A percentile compares a stretch with the other conserved stretches of the same genome.
These are phyloP conservation scores for Sclerodermus sp. DNA, from an alignment of 2,888 invertebrate species.

Conservation along the genomic window DNA sequence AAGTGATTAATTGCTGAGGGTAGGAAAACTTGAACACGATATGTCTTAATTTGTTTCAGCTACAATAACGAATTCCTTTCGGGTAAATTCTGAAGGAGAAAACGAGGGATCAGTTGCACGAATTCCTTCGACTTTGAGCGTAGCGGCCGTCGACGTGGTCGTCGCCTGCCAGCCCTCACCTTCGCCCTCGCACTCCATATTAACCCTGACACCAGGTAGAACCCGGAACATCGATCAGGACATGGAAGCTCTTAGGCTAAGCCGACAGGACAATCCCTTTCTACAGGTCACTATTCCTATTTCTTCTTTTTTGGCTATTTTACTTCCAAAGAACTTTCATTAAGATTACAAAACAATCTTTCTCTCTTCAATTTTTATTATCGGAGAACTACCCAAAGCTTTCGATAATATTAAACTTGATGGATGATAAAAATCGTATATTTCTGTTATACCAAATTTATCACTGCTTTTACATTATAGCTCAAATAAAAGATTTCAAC, in stretches of 20 bases:
- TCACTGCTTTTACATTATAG: too few relatives aligned
- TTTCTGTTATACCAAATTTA: too few relatives aligned
- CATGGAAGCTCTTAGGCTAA: slow-evolving; percentile 79
- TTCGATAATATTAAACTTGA: too few relatives aligned
- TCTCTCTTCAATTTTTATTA: too few relatives aligned
- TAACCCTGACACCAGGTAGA: slow-evolving; percentile 73
- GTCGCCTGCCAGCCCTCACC: slow-evolving; percentile 59
- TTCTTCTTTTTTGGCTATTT: background rate
- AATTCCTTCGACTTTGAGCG: slow-evolving; percentile 59
- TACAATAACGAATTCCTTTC: slow-evolving; percentile 39
- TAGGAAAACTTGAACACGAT: too few relatives aligned
- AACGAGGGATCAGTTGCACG: slow-evolving; percentile 49
- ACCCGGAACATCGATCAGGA: slow-evolving; percentile 80
- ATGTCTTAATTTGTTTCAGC: slow-evolving; percentile 21
- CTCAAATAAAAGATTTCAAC: too few relatives aligned
- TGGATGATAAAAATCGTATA: too few relatives aligned
- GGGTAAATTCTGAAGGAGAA: slow-evolving; percentile 30
- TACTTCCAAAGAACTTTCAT: too few relatives aligned
- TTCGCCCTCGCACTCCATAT: slow-evolving; percentile 66
- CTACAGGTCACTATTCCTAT: slow-evolving; percentile 64
- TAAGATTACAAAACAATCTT: too few relatives aligned
- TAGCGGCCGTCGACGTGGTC: slow-evolving; percentile 54
- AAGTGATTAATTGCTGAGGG: too few relatives aligned
- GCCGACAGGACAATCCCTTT: slow-evolving; percentile 83
- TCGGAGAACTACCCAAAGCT: too few relatives aligned